Conservation (phyloP, 2,113 vertebrate genomes). For the Machaerirhynchus nigripectus region DNA sequence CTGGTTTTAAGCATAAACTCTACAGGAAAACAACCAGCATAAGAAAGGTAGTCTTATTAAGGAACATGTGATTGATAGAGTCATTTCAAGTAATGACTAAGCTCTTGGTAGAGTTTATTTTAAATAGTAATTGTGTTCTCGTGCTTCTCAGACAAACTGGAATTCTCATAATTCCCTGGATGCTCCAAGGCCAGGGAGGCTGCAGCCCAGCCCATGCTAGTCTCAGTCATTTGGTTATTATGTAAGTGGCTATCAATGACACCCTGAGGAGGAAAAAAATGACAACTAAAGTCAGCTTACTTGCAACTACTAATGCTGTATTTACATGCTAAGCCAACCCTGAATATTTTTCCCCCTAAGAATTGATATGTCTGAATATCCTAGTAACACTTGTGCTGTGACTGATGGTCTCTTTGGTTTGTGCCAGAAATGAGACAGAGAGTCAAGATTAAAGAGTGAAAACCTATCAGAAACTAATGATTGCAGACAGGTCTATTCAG, state of each 20-base stretch:
- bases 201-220: neutral
- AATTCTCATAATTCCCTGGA: conserved; percentile 8
- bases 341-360: neutral
- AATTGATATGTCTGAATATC: neutral
- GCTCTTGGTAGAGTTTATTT: conserved; percentile 34
- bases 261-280: neutral
- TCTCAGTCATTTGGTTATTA: neutral
- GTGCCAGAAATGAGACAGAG: neutral
- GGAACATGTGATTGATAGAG: conserved; percentile 61
- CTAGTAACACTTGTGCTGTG: neutral
- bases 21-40: conserved; percentile 25
- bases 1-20: conserved; percentile 65
- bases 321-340: neutral
- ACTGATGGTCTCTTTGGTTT: neutral
- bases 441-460: neutral
- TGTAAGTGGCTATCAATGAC: neutral
- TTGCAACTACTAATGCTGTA: neutral
- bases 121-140: conserved; percentile 29
- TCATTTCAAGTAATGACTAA: conserved; percentile 56
- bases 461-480: neutral
- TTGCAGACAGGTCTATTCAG: neutral
- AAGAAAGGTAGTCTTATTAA: conserved; percentile 55
- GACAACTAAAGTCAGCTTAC: neutral
- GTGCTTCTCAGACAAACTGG: neutral
- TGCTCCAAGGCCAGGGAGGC: neutral